Conservation (phyloP, 1,140 invertebrate genomes). For the Andricus grossulariae region DNA sequence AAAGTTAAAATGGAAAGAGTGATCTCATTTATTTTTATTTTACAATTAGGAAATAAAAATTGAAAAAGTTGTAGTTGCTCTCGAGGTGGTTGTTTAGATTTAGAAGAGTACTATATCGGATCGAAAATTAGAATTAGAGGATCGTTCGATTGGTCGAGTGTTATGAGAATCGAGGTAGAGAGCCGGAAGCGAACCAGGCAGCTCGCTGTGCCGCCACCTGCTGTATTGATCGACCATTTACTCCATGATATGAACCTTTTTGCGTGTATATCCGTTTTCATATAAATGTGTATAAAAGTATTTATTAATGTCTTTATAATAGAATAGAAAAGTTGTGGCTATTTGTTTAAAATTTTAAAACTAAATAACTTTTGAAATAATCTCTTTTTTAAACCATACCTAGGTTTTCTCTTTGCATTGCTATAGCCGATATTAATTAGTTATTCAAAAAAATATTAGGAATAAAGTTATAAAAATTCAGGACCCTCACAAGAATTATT, state of each 20-base stretch:
- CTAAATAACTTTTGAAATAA: background rate
- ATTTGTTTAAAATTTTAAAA: background rate
- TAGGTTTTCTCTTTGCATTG: too few relatives aligned
- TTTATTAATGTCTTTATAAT: background rate
- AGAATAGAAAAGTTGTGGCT: background rate
- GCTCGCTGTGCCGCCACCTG: conserved; percentile 71
- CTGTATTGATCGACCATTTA: conserved; percentile 71
- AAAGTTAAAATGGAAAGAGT: too few relatives aligned
- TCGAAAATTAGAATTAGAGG: conserved; percentile 46
- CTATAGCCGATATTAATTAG: too few relatives aligned
- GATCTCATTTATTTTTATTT: too few relatives aligned
- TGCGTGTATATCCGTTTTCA: conserved; percentile 21
- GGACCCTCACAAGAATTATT: too few relatives aligned
- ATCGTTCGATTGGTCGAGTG: conserved; percentile 60
- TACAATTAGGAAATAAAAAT: too few relatives aligned
- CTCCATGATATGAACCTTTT: conserved; percentile 39
- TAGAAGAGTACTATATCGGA: conserved; percentile 1
- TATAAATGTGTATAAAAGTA: conserved; percentile 15
- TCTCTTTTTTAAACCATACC: background rate
- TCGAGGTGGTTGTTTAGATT: background rate
- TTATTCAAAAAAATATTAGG: too few relatives aligned
- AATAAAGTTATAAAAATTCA: too few relatives aligned
- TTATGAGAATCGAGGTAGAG: conserved; percentile 59
- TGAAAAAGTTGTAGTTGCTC: too few relatives aligned
- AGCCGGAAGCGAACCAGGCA: conserved; percentile 69